Percentiles rank a stretch among this genome's conserved stretches.
Conservation (phyloP, 2,797 vertebrate species). For the Pseudocheirus occidentalis region DNA sequence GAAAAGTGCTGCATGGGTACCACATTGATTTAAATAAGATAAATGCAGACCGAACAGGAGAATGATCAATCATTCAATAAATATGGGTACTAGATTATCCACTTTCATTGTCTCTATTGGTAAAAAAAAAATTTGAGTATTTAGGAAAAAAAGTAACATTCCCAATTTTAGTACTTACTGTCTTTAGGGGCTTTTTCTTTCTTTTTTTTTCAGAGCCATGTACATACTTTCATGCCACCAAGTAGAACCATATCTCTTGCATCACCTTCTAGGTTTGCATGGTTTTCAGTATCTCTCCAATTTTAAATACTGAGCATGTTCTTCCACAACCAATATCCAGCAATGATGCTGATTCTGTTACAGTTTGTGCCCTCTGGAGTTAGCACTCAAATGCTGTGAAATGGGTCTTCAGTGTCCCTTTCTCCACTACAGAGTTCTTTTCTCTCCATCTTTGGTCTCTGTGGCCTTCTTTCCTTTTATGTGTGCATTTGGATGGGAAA, state of each 20-base stretch:
- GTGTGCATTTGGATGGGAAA: background rate
- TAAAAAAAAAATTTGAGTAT: background rate
- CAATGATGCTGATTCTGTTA: background rate
- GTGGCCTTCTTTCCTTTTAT: background rate
- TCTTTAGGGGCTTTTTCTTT: background rate
- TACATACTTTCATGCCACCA: background rate
- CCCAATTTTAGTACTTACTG: background rate
- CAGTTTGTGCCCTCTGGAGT: background rate
- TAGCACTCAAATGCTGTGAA: background rate
- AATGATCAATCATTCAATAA: background rate
- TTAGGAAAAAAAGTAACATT: background rate
- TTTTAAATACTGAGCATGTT: background rate
- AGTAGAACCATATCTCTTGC: background rate
- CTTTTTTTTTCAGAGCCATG: background rate
- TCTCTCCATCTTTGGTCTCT: background rate
- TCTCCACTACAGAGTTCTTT: background rate
- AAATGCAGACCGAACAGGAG: background rate
- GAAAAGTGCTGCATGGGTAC: background rate
- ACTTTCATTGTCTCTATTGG: background rate
- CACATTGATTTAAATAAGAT: background rate
- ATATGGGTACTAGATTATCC: background rate
- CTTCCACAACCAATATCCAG: background rate
- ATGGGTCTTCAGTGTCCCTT: background rate
- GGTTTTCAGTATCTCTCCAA: background rate
- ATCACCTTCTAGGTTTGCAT: background rate